Percentiles rank a stretch among this genome's conserved stretches.
phyloP scores from a whole-genome alignment of 2,113 vertebrate genomes.

The Ochotona princeps region DNA sequence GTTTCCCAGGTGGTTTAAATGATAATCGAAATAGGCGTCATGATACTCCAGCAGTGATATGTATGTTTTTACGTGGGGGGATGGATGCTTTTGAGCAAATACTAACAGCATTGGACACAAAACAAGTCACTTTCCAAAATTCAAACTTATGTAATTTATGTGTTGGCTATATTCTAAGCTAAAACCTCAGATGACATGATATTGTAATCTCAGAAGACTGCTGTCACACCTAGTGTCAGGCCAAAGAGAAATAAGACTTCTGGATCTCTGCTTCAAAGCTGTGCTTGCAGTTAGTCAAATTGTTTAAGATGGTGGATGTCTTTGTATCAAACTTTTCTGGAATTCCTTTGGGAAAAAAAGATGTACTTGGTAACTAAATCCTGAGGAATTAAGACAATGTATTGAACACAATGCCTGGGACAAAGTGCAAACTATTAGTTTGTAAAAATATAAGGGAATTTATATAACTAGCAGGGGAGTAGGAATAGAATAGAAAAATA shows the following conservation, averaged over 20 bases:
- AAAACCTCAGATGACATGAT: background rate
- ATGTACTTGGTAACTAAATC: background rate
- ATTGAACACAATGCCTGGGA: background rate
- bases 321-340: background rate
- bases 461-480: rapidly evolving
- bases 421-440: background rate
- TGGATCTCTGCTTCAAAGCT: background rate
- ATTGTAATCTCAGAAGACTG: background rate
- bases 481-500: background rate
- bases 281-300: background rate
- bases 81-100: background rate
- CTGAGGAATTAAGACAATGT: background rate
- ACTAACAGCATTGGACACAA: background rate
- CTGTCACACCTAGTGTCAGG: background rate
- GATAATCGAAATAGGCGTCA: background rate
- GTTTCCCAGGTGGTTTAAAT: background rate
- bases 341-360: background rate
- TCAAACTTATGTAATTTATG: background rate
- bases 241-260: background rate
- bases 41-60: background rate
- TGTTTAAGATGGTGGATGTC: background rate
- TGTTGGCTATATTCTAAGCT: background rate
- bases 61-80: background rate
- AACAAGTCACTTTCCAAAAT: background rate
- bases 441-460: background rate